Evolutionary conservation across 1,140 invertebrate species (phyloP).

Genomic region (Ladona fulva): DNA sequence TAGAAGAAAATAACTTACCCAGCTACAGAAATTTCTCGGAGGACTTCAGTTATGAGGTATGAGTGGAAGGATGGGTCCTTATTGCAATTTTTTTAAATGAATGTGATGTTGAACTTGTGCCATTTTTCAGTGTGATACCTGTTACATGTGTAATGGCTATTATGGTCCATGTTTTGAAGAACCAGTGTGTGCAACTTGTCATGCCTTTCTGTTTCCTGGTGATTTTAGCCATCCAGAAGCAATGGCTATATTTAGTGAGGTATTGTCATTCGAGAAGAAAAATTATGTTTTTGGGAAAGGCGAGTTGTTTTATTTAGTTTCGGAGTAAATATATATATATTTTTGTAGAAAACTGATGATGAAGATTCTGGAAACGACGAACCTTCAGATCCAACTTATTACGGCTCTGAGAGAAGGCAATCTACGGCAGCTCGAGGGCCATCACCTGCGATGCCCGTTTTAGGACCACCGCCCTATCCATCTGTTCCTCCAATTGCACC

Average conservation of each 20-base stretch:
- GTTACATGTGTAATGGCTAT: constrained; percentile 81
- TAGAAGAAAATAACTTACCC: background rate
- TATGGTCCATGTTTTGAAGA: constrained; percentile 86
- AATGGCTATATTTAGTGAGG: constrained; percentile 46
- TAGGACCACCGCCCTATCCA: constrained; percentile 22
- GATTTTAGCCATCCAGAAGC: constrained; percentile 47
- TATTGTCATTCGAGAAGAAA: constrained; percentile 25
- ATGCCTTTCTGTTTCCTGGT: constrained; percentile 80
- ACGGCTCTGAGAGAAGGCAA: constrained; percentile 36
- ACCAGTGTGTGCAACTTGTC: constrained; percentile 86
- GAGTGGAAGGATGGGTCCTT: background rate
- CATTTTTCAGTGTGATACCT: constrained; percentile 47
- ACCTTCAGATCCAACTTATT: constrained; percentile 58
- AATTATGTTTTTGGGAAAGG: background rate
- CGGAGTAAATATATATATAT: background rate
- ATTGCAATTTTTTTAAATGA: background rate
- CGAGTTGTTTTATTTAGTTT: background rate
- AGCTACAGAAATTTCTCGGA: background rate
- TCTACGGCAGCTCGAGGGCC: constrained; percentile 20
- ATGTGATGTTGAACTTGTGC: background rate
- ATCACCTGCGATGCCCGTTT: constrained; percentile 12
- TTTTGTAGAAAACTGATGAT: constrained; percentile 69
- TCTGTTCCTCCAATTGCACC: constrained; percentile 28
- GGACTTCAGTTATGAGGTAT: background rate
- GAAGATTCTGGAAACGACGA: constrained; percentile 92